These are phyloP conservation scores for Melanogrammus aeglefinus DNA, from an alignment of 2,797 vertebrate species.

Conservation along the genomic window DNA sequence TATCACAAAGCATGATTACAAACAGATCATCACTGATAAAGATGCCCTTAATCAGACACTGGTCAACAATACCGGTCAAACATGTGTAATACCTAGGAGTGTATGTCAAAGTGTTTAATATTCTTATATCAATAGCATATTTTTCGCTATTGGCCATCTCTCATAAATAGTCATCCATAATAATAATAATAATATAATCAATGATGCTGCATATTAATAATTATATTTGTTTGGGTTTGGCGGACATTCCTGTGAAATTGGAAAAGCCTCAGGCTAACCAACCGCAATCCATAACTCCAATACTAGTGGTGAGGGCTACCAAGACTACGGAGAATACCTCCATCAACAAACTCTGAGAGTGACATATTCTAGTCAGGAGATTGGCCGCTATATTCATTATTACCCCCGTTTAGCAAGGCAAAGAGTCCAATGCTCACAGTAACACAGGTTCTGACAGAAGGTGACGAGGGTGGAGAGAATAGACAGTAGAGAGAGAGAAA, in stretches of 20 bases:
- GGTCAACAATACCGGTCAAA: background rate
- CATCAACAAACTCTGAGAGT: background rate
- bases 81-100: background rate
- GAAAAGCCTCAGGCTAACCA: background rate
- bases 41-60: background rate
- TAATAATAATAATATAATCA: background rate
- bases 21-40: background rate
- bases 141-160: background rate
- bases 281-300: too few relatives aligned
- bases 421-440: background rate
- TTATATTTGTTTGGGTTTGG: background rate
- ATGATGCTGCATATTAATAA: background rate
- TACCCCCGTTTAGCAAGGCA: background rate
- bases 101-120: background rate
- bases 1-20: background rate
- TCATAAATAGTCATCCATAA: background rate
- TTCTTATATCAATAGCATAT: background rate
- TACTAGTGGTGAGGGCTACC: background rate
- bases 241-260: background rate
- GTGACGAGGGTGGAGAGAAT: background rate
- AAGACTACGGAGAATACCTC: background rate
- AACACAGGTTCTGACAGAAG: background rate
- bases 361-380: background rate
- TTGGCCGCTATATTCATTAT: background rate
- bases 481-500: background rate